phyloP scores from a whole-genome alignment of 2,888 invertebrate species.

The Chloromyia formosa region DNA sequence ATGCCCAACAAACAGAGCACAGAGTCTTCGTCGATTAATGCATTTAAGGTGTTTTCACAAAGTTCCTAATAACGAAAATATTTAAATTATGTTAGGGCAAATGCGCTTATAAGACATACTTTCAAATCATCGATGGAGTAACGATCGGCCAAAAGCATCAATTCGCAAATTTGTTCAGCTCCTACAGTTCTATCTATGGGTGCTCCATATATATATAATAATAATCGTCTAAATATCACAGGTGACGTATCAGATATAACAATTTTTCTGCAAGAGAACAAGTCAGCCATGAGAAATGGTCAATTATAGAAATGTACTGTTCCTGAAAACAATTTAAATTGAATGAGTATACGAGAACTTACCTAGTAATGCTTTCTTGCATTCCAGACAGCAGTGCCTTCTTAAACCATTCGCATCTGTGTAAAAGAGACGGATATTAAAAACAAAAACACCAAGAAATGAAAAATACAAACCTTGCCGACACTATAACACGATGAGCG shows the following conservation, averaged over 20 bases:
- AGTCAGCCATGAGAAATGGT: neutral
- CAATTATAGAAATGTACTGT: neutral
- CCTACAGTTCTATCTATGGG: conserved; percentile 66
- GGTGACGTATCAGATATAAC: conserved; percentile 73
- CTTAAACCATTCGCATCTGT: conserved; percentile 74
- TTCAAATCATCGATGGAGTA: conserved; percentile 72
- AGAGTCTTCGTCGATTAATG: conserved; percentile 71
- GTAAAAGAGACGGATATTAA: conserved; percentile 10
- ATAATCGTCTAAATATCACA: conserved; percentile 69
- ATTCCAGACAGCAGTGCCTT: conserved; percentile 75
- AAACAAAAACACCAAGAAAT: neutral
- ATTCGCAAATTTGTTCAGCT: conserved; percentile 70
- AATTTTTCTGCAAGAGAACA: conserved; percentile 67
- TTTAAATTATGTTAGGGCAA: conserved; percentile 7
- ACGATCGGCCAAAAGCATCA: conserved; percentile 72
- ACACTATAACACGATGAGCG: conserved; percentile 73
- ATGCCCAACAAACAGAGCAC: conserved; percentile 72
- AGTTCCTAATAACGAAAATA: conserved; percentile 62
- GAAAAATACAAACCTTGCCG: conserved; percentile 60
- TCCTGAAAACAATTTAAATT: neutral
- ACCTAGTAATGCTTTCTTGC: conserved; percentile 76
- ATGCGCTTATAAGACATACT: conserved; percentile 50
- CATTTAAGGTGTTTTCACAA: conserved; percentile 70
- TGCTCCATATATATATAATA: conserved; percentile 73
- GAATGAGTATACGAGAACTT: conserved; percentile 49